Evolutionary conservation across 2,888 invertebrate genomes (phyloP).

Genomic region (Junonia oenone): DNA sequence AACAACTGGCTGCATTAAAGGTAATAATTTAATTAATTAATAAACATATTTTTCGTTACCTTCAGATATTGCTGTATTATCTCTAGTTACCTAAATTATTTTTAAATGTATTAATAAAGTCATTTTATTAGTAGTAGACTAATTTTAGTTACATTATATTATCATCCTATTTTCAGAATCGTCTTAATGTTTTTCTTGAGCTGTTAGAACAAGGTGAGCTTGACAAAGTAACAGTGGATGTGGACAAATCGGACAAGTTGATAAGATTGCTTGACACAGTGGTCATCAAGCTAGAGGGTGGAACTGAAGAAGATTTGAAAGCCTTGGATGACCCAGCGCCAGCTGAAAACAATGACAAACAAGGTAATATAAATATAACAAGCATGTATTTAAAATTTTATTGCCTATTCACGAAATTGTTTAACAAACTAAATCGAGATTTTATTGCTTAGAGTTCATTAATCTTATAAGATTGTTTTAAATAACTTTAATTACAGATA

Average conservation of each 20-base stretch:
- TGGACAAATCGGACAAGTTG: slow-evolving; percentile 89
- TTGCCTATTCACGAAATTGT: too few species aligned
- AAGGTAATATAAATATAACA: slow-evolving; percentile 43
- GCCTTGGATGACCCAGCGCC: slow-evolving; percentile 85
- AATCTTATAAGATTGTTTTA: too few species aligned
- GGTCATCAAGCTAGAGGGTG: slow-evolving; percentile 97
- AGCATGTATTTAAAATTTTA: not conserved
- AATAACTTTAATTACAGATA: slow-evolving; percentile 52
- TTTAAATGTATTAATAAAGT: too few species aligned
- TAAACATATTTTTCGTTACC: not conserved
- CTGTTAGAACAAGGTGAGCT: slow-evolving; percentile 87
- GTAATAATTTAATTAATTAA: slow-evolving; percentile 65
- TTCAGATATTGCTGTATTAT: not conserved
- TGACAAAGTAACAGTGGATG: slow-evolving; percentile 89
- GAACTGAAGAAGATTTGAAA: slow-evolving; percentile 91
- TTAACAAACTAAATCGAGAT: too few species aligned
- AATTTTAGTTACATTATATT: too few species aligned
- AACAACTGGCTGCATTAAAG: slow-evolving; percentile 89
- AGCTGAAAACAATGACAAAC: slow-evolving; percentile 54
- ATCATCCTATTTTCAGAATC: slow-evolving; percentile 80
- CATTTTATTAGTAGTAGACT: too few species aligned
- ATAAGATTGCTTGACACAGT: slow-evolving; percentile 95
- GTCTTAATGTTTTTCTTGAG: slow-evolving; percentile 93
- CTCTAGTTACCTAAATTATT: too few species aligned
- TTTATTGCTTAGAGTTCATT: too few species aligned